A percentile compares a stretch with the other conserved stretches of the same genome.
These are phyloP conservation scores for Hoplodrina blanda DNA, from an alignment of 2,888 invertebrate genomes.

Conservation along the genomic window DNA sequence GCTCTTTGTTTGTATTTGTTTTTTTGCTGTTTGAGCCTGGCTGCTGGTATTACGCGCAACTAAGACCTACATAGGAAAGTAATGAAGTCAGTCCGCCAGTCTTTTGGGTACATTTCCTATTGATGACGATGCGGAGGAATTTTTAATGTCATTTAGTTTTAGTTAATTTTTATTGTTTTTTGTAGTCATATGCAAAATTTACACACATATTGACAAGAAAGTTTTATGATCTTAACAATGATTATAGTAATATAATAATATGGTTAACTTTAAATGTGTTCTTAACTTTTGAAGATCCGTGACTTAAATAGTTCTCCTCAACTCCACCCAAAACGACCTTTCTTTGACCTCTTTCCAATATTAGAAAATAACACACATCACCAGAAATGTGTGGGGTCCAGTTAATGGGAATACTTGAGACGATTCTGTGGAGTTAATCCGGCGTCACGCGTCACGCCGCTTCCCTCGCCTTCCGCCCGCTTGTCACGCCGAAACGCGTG, in stretches of 20 bases:
- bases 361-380: conserved; percentile 28
- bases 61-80: background rate
- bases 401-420: conserved; percentile 59
- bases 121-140: too few relatives aligned
- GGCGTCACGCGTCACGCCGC: conserved; percentile 30
- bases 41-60: background rate
- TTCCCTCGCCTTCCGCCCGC: conserved; percentile 21
- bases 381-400: conserved; percentile 31
- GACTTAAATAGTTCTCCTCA: background rate
- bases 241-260: too few relatives aligned
- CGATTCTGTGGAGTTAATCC: conserved; percentile 54
- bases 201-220: too few relatives aligned
- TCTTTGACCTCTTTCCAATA: conserved; percentile 11
- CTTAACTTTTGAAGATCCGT: background rate
- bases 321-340: background rate
- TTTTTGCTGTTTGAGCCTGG: background rate
- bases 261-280: background rate
- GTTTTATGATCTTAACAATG: too few relatives aligned
- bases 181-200: too few relatives aligned
- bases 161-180: too few relatives aligned
- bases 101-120: too few relatives aligned
- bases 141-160: too few relatives aligned
- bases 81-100: too few relatives aligned
- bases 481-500: conserved; percentile 40
- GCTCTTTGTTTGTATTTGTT: conserved; percentile 17